Percentiles rank a stretch among this genome's conserved stretches.
These are phyloP conservation scores for Stegostoma tigrinum DNA, from an alignment of 2,113 vertebrate genomes.

Conservation along the genomic window DNA sequence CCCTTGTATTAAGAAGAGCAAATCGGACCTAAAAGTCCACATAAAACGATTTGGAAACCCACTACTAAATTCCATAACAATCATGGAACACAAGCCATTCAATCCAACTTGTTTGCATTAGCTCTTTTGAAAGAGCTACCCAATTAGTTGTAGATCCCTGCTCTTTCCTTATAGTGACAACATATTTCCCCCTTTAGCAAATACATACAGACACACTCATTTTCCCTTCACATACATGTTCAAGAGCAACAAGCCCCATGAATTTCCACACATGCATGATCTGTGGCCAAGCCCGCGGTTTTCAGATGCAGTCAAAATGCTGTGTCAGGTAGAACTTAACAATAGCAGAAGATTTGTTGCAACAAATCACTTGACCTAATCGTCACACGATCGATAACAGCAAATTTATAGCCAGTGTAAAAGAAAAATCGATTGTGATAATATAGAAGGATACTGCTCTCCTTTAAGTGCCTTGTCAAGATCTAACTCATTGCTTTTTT, in stretches of 20 bases:
- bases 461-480: background rate
- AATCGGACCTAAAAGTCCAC: background rate
- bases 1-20: background rate
- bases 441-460: background rate
- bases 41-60: background rate
- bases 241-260: background rate
- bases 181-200: background rate
- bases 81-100: background rate
- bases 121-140: background rate
- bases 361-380: slow-evolving; percentile 26
- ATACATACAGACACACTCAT: background rate
- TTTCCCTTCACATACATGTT: background rate
- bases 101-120: background rate
- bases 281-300: background rate
- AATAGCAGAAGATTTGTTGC: background rate
- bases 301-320: background rate
- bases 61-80: background rate
- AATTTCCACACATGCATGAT: background rate
- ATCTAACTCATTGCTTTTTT: background rate
- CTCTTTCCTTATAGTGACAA: background rate
- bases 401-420: background rate
- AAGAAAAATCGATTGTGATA: slow-evolving; percentile 17
- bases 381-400: background rate
- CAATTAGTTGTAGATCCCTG: background rate
- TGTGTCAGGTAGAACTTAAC: background rate